Base-by-base conservation (phyloP, 2,113 vertebrate genomes). In the Nycticryphes semicollaris region DNA sequence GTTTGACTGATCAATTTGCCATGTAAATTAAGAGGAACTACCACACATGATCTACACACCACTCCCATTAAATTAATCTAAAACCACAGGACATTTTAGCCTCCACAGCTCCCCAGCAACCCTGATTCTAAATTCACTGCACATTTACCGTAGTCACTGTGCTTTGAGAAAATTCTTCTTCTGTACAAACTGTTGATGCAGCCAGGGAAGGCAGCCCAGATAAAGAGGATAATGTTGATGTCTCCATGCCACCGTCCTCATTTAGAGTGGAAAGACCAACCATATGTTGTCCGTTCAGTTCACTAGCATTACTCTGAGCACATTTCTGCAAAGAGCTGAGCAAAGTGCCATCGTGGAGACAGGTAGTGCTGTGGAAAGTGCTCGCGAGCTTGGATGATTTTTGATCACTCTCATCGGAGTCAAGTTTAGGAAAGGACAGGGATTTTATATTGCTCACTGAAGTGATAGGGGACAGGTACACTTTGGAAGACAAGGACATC, bases 391-490 rank as follows among this genome's bases (percentile, higher is more conserved):
- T 97, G 43, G 97, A 96, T 47, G 97, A 93, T 69, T 98, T 98
- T 66, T 98, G 98, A 94, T 93, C 98, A 30, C 97, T 97, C 72
- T 98, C 98, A 75, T 99, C 98, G 10, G 99, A 99, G 69, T 99
- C 99, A 80, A 99, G 98, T 97, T 99, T 99, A 43, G 99, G 99
- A 84, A 99, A 99, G 87, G 98, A 99, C 22, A 99, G 97, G 79
- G 99, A 99, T 97, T 99, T 99, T 95, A 99, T 99, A 98, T 99
- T 99, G 98, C 99, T 98, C 95, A 98, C 98, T 77, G 97, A 94
- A 89, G 98, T 98, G 77, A 97, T 96, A 2, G 98, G 98, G 35
- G 98, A 97, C 18, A 98, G 98, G 95, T 98, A 97, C 94, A 98
- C 98, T 98, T 98, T 98, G 98, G 98, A 98, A 98, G 98, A 98